A percentile compares a stretch with the other conserved stretches of the same genome.
Evolutionary conservation across 2,797 vertebrate species (phyloP).

Genomic region (Coracias cyanogaster): DNA sequence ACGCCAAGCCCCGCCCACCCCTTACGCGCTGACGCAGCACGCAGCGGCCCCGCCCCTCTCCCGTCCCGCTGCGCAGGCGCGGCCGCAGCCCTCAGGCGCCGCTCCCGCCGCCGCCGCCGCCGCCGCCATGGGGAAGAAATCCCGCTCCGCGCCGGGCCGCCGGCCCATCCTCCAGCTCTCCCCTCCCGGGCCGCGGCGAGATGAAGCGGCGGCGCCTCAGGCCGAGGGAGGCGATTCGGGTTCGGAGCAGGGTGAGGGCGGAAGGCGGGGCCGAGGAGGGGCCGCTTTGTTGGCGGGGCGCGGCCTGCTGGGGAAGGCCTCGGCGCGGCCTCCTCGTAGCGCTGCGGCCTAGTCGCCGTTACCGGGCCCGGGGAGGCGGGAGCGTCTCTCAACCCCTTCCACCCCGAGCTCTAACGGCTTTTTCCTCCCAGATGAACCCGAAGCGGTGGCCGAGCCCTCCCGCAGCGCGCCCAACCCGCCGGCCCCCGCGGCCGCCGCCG

Average conservation of each 20-base stretch:
- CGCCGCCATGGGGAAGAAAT: conserved; percentile 91
- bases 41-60: accelerated
- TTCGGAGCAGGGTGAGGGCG: background rate
- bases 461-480: conserved; percentile 69
- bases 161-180: conserved; percentile 94
- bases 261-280: background rate
- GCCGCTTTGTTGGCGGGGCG: conserved; percentile 4
- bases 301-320: background rate
- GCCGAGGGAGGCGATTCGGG: background rate
- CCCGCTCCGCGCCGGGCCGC: conserved; percentile 86
- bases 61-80: background rate
- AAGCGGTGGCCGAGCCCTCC: conserved; percentile 80
- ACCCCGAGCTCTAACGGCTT: too few species aligned
- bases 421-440: conserved; percentile 84
- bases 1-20: too few species aligned
- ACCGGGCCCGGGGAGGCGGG: background rate
- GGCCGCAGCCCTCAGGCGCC: background rate
- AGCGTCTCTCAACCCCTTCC: too few species aligned
- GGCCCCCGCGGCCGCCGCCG: conserved; percentile 82
- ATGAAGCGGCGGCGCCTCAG: conserved; percentile 83
- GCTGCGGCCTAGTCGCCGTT: too few species aligned
- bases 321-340: background rate
- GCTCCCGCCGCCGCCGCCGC: background rate
- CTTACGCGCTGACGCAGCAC: background rate
- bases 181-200: conserved; percentile 82